Conservation (phyloP, 2,888 invertebrate genomes). For the Hoplodrina ambigua region DNA sequence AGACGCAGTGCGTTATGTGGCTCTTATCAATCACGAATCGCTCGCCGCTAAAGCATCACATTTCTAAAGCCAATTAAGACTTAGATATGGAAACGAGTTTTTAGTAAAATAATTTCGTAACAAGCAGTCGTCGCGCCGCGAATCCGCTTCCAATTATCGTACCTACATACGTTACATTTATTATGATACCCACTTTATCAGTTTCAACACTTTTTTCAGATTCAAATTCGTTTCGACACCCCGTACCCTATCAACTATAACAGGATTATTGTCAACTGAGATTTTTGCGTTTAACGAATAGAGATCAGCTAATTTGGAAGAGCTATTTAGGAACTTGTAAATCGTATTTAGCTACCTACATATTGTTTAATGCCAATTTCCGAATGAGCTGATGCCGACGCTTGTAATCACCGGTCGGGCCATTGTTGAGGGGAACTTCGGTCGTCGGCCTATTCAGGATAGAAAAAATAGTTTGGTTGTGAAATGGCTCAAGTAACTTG, state of each 20-base stretch:
- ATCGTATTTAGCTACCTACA: slow-evolving; percentile 46
- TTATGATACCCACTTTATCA: slow-evolving; percentile 56
- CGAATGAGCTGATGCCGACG: slow-evolving; percentile 36
- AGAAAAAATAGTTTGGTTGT: slow-evolving; percentile 21
- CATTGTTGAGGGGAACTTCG: slow-evolving; percentile 33
- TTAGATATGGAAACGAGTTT: slow-evolving; percentile 67
- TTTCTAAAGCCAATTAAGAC: slow-evolving; percentile 75
- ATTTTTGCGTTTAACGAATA: slow-evolving; percentile 68
- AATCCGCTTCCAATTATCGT: slow-evolving; percentile 70
- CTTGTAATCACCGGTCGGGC: slow-evolving; percentile 38
- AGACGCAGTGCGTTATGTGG: slow-evolving; percentile 38
- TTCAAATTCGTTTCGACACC: slow-evolving; percentile 69
- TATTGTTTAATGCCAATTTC: slow-evolving; percentile 60
- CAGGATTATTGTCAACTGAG: slow-evolving; percentile 72
- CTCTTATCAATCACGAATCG: slow-evolving; percentile 65
- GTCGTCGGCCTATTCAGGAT: slow-evolving; percentile 11
- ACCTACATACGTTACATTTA: slow-evolving; percentile 70
- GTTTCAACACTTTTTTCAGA: slow-evolving; percentile 77
- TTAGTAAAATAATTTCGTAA: slow-evolving; percentile 69
- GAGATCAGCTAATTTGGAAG: slow-evolving; percentile 42
- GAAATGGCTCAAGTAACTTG: not conserved
- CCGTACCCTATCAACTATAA: slow-evolving; percentile 77
- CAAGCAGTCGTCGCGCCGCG: slow-evolving; percentile 63
- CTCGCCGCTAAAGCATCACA: slow-evolving; percentile 62
- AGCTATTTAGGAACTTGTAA: slow-evolving; percentile 59